Conservation (phyloP, 2,113 vertebrate genomes). For the Trogon surrucura region DNA sequence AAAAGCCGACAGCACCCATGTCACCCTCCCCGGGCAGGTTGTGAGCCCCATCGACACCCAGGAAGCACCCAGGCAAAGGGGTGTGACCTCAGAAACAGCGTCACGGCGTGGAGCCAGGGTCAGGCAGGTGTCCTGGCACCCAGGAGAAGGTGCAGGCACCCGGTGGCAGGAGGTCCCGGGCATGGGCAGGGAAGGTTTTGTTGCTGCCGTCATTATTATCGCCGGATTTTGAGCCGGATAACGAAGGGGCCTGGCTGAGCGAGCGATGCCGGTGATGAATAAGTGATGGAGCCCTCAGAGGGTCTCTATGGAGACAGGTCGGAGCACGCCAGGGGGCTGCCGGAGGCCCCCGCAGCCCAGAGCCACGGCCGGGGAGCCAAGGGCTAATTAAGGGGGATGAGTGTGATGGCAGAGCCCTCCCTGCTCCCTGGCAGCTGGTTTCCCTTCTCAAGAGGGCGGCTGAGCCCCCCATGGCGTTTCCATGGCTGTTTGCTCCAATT, state of each 20-base stretch:
- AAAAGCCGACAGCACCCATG: too few species aligned
- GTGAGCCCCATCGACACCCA: neutral
- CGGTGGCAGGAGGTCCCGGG: neutral
- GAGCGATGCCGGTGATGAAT: neutral
- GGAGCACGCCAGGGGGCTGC: accelerated
- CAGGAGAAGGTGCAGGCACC: neutral
- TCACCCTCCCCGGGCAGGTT: neutral
- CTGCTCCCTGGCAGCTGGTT: neutral
- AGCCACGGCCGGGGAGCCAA: neutral
- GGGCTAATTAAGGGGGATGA: neutral
- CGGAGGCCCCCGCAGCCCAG: neutral
- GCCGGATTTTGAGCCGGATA: neutral
- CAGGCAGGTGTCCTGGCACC: neutral
- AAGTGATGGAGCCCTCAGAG: neutral
- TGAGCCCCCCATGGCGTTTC: neutral
- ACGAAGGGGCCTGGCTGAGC: neutral
- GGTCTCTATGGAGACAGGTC: neutral
- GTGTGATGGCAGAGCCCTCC: neutral
- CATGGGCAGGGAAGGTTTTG: neutral
- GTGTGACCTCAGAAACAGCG: neutral
- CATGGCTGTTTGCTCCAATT: neutral
- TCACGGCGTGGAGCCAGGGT: neutral
- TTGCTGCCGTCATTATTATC: neutral
- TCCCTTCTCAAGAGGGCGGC: neutral
- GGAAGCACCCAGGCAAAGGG: neutral